phyloP scores from a whole-genome alignment of 2,113 vertebrate species.

The Rhagologus leucostigma region DNA sequence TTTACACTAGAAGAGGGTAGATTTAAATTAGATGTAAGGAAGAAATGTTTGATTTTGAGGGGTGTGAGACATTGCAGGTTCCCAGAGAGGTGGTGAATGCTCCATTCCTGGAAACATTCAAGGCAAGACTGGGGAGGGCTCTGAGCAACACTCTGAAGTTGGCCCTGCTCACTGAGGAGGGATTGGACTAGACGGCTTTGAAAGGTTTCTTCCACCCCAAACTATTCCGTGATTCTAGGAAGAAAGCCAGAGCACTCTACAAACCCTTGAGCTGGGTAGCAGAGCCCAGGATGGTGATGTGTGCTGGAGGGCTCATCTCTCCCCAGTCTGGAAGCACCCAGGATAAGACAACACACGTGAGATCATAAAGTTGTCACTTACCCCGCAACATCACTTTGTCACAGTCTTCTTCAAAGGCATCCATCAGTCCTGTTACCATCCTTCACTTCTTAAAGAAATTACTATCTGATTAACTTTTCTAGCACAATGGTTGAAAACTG shows the following conservation, averaged over 20 bases:
- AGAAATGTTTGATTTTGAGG: neutral
- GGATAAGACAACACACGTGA: neutral
- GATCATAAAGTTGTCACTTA: neutral
- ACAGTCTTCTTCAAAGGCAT: neutral
- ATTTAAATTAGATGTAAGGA: neutral
- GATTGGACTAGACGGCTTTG: neutral
- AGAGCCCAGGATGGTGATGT: neutral
- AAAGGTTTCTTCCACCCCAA: neutral
- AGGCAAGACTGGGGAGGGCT: neutral
- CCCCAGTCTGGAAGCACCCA: neutral
- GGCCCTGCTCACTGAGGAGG: neutral
- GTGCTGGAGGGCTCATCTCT: neutral
- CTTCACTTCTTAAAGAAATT: neutral
- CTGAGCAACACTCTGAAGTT: neutral
- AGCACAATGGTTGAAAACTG: neutral
- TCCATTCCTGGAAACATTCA: neutral
- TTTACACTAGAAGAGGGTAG: neutral
- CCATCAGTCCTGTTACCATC: neutral
- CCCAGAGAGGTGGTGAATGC: neutral
- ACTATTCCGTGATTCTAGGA: neutral
- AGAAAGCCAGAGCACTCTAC: neutral
- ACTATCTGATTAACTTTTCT: neutral
- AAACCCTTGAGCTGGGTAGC: neutral
- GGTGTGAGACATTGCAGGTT: neutral
- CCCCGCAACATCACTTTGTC: rapidly evolving